Conservation (phyloP, 2,113 vertebrate species). For the Gallinago undulata region DNA sequence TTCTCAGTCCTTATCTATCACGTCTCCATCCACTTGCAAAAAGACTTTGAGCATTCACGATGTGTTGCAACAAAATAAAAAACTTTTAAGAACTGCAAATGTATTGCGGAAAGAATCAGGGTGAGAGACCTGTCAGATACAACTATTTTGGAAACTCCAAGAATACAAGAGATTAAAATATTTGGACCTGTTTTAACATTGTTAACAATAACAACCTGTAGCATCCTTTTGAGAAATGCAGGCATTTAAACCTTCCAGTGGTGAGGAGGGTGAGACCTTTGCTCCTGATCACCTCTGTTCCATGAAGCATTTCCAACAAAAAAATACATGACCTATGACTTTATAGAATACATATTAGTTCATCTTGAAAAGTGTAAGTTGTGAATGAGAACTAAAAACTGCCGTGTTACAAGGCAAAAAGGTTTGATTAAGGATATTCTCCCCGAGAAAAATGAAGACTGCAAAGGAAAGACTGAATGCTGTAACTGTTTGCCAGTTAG, state of each 20-base stretch:
- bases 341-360: background rate
- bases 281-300: background rate
- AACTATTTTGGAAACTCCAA: slow-evolving; percentile 34
- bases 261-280: background rate
- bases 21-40: background rate
- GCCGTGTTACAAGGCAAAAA: slow-evolving; percentile 1
- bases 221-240: background rate
- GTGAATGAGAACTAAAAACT: slow-evolving; percentile 14
- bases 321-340: background rate
- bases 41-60: background rate
- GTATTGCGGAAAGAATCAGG: background rate
- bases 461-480: background rate
- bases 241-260: background rate
- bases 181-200: background rate
- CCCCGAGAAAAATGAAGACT: background rate
- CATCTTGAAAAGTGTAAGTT: background rate
- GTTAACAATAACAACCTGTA: background rate
- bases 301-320: background rate
- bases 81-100: background rate
- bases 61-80: background rate
- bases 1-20: background rate
- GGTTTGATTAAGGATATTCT: slow-evolving; percentile 11
- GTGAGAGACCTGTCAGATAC: background rate
- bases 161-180: background rate
- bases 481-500: background rate